These are phyloP conservation scores for Passerculus sandwichensis DNA, from an alignment of 2,797 vertebrate species.

Conservation along the genomic window DNA sequence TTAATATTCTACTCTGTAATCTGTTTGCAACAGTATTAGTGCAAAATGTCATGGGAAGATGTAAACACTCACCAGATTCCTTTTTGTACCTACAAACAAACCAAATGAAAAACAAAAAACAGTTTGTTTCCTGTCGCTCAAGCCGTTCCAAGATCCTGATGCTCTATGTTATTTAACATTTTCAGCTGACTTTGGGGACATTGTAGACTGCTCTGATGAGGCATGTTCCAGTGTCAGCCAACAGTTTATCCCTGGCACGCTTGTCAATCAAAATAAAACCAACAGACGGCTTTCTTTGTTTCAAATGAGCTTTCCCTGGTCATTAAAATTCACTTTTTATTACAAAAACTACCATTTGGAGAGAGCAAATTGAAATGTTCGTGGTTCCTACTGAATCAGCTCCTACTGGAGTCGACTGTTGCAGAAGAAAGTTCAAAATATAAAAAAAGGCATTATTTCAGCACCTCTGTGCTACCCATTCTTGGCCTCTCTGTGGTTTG, in stretches of 20 bases:
- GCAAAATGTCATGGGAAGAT: slow-evolving; percentile 81
- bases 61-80: slow-evolving; percentile 74
- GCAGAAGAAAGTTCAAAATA: background rate
- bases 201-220: slow-evolving; percentile 51
- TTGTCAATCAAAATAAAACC: slow-evolving; percentile 68
- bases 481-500: background rate
- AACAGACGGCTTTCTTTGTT: slow-evolving; percentile 61
- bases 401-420: background rate
- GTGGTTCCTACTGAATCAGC: background rate
- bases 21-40: slow-evolving; percentile 76
- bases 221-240: slow-evolving; percentile 60
- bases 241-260: slow-evolving; percentile 37
- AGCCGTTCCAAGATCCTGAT: slow-evolving; percentile 58
- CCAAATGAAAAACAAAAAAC: slow-evolving; percentile 62
- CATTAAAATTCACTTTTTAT: slow-evolving; percentile 57
- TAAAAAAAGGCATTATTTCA: background rate
- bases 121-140: slow-evolving; percentile 60
- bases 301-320: slow-evolving; percentile 41
- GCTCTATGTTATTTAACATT: slow-evolving; percentile 49
- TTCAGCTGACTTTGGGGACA: slow-evolving; percentile 55
- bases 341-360: slow-evolving; percentile 27
- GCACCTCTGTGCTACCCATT: background rate
- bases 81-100: slow-evolving; percentile 79
- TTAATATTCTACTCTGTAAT: slow-evolving; percentile 77
- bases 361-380: slow-evolving; percentile 29